A percentile compares a stretch with the other conserved stretches of the same genome.
Evolutionary conservation across 2,113 vertebrate species (phyloP).

Genomic region (Chitala chitala): DNA sequence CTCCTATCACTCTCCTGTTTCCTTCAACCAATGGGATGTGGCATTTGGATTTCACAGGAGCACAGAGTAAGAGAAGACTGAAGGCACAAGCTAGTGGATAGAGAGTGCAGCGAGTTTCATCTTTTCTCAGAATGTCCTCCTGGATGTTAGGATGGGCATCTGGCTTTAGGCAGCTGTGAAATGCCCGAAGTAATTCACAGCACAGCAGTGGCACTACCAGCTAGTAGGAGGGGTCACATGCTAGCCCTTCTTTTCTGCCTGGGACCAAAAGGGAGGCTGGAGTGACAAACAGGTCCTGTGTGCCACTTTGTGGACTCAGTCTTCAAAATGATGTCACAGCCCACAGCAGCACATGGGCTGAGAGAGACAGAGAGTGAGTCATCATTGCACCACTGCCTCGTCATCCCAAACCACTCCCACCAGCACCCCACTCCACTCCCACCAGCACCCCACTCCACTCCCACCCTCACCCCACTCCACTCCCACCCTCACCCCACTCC

Average conservation of each 20-base stretch:
- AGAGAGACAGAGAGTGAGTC: slow-evolving; percentile 2
- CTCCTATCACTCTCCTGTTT: background rate
- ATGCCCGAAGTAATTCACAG: no score
- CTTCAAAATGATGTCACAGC: slow-evolving; percentile 16
- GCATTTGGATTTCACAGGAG: background rate
- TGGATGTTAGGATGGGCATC: no score
- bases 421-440: background rate
- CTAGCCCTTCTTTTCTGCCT: no score
- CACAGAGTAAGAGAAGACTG: background rate
- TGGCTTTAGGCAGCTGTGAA: no score
- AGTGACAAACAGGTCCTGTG: slow-evolving; percentile 9
- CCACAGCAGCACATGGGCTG: background rate
- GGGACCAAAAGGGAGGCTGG: no score
- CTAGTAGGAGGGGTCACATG: no score
- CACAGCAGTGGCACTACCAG: no score
- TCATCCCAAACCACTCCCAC: background rate
- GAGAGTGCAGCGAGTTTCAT: no score
- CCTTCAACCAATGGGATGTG: background rate
- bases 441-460: no score
- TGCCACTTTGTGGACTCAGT: slow-evolving; percentile 4
- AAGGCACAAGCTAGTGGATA: background rate
- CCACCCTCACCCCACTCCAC: no score
- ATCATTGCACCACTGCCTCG: slow-evolving; percentile 5
- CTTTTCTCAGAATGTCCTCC: no score
- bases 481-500: background rate